These are phyloP conservation scores for Rhimphoctona megacephalus DNA, from an alignment of 2,888 invertebrate genomes.

Conservation along the genomic window DNA sequence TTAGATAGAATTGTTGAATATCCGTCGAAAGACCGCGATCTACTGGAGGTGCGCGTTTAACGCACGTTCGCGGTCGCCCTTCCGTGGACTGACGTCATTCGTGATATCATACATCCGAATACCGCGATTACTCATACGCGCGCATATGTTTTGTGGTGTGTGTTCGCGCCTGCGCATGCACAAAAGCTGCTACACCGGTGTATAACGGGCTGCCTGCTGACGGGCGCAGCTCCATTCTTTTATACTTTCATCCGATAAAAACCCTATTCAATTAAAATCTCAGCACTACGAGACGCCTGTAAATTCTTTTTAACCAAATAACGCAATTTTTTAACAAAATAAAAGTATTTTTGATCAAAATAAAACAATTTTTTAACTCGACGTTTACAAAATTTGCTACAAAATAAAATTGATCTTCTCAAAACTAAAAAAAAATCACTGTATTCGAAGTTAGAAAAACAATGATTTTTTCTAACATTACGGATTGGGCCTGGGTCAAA, in stretches of 20 bases:
- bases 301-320: too few relatives aligned
- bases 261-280: background rate
- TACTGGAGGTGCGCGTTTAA: slow-evolving; percentile 76
- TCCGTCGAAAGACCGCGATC: slow-evolving; percentile 74
- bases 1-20: slow-evolving; percentile 64
- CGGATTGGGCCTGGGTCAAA: background rate
- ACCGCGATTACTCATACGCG: slow-evolving; percentile 32
- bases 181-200: background rate
- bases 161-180: background rate
- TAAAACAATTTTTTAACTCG: background rate
- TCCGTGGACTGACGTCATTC: slow-evolving; percentile 78
- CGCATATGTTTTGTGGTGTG: background rate
- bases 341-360: background rate
- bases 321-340: too few relatives aligned
- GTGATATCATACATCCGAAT: slow-evolving; percentile 78
- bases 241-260: background rate
- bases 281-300: too few relatives aligned
- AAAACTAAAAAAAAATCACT: background rate
- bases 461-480: background rate
- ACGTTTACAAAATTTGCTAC: background rate
- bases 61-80: slow-evolving; percentile 62
- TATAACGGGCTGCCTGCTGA: background rate
- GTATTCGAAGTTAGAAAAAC: background rate
- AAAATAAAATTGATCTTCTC: background rate
- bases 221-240: background rate